Evolutionary conservation across 2,888 invertebrate genomes (phyloP), one percentile per base, ranked within the genome.

Genomic region (Cheilosia pagana): DNA sequence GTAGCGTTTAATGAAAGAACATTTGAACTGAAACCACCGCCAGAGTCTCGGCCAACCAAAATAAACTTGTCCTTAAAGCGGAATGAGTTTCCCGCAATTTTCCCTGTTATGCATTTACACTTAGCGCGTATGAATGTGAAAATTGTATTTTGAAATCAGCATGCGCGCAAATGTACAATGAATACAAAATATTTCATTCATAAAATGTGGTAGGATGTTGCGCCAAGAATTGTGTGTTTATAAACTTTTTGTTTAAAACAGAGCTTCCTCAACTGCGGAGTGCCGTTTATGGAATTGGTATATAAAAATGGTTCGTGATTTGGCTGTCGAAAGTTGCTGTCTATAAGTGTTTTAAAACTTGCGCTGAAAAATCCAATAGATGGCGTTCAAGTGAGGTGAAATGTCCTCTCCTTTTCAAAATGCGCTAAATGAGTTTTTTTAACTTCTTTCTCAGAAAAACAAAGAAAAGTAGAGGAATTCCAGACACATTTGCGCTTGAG

Each of bases 51-150:
- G 52, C 5, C 25, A 48, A 14, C 19, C 28, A 45, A 68, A 68
- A 68, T 19, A 48, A 48, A 57, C 21, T 70, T 70, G 48, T 70
- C 70, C 57, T 57, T 57, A 41, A 25, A 28, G 57, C 31, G n/a
- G 59, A 70, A 10, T 53, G 45, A 70, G 48, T 57, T 70, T 70
- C 70, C 70, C 70, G 57, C 70, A 25, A 70, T 70, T 70, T 57
- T 67, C 28, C 25, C 12, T 53, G n/a, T 5, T 31, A 39, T 48
- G 65, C 41, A 53, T 53, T 67, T 19, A 16, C 23, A n/a, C 53
- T 14, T n/a, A 6, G 6, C 19, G 8, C 7, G 16, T 53, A 45
- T 23, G 14, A 48, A 52, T 39, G 43, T 43, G 19, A 43, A 16
- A 25, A 1, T 21, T 21, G 16, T 67, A 6, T 19, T 41, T 28